Conservation (phyloP, 2,113 vertebrate species). For the Catharus minimus region DNA sequence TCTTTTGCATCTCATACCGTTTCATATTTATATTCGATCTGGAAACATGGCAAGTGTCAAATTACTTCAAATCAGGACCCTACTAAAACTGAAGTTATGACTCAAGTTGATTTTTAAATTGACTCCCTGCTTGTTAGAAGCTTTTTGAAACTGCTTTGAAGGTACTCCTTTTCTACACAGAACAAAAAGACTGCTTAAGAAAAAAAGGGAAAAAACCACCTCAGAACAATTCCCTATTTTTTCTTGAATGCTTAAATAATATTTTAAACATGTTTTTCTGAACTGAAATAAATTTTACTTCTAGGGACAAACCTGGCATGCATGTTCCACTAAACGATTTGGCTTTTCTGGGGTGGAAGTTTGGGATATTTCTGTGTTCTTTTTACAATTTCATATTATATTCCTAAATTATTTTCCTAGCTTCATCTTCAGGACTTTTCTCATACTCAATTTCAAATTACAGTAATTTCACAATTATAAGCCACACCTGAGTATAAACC, state of each 20-base stretch:
- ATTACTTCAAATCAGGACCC: neutral
- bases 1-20: neutral
- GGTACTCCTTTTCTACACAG: neutral
- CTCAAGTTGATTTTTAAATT: neutral
- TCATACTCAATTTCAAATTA: neutral
- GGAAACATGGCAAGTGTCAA: neutral
- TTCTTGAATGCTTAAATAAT: neutral
- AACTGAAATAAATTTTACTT: neutral
- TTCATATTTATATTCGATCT: neutral
- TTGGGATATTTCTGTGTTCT: neutral
- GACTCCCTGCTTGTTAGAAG: neutral
- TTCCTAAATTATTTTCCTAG: neutral
- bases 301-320: neutral
- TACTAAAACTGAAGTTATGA: neutral
- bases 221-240: neutral
- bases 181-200: neutral
- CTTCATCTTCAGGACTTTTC: neutral
- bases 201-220: rapidly evolving
- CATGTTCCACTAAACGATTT: neutral
- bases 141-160: neutral
- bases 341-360: neutral
- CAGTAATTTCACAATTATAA: no score
- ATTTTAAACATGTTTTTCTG: neutral
- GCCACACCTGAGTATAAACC: no score
- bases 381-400: neutral